Base-by-base conservation (phyloP, 2,797 vertebrate genomes). In the Micromesistius poutassou region DNA sequence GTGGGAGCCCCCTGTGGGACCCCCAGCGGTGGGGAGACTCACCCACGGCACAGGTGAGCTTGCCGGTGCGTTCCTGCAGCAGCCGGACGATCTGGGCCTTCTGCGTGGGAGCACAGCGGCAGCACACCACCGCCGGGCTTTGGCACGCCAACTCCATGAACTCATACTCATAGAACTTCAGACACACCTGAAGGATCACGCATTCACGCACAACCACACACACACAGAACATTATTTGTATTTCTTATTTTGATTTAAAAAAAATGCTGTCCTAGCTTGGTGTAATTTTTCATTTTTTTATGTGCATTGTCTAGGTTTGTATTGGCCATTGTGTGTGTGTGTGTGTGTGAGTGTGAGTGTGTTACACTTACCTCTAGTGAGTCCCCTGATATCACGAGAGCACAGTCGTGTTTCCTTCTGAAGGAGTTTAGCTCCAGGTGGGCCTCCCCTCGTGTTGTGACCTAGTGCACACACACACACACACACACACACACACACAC, bases 141-240 rank as follows among this genome's bases (percentile, higher is more conserved):
- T 99, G 97, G 85, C 97, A 99, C 0, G 97, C 97, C 76, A 99
- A 91, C 89, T 99, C 97, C 98, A 99, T 99, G 90, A 99, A 98
- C 90, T 99, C 97, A 0, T 95, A 98, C 90, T 99, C 98, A 0
- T 99, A 99, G 91, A 97, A 99, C 85, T 97, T 99, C 81, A 99
- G 94, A 84, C 97, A 97, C 7, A 96, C 95, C 97, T 96, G 88
- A 30, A 72, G 73, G 55, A 8, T 1, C 62, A 68, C 25, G 7
- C 62, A 68, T 19, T 4, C 0, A 62, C 55, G 25, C 55, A 25
- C 55, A 62, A 62, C 55, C 55, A 62, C 55, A 25, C 55, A 62
- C 46, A 22, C 19, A 55, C 46, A 22, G 0, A 55, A 62, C 55
- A 25, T 13, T 12, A 5, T 22, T 22, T 22, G 22, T 62, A 25